Conservation (phyloP, 2,888 invertebrate species). For the Lycia hirtaria region DNA sequence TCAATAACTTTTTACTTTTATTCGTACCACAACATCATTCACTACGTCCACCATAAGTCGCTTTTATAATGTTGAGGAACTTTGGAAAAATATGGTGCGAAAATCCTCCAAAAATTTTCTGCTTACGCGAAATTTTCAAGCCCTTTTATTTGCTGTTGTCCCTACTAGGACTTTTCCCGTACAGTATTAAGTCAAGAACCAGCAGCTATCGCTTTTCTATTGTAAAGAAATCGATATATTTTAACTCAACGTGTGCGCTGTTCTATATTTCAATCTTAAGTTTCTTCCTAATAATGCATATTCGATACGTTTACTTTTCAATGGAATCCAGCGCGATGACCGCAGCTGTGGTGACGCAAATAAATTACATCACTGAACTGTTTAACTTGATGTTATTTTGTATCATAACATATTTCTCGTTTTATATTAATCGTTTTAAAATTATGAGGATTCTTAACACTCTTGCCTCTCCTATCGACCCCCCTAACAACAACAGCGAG, state of each 20-base stretch:
- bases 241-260: slow-evolving; percentile 60
- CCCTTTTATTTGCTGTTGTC: slow-evolving; percentile 55
- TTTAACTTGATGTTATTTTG: slow-evolving; percentile 50
- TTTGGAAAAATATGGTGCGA: slow-evolving; percentile 40
- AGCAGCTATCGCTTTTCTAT: slow-evolving; percentile 47
- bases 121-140: slow-evolving; percentile 48
- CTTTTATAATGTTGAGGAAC: slow-evolving; percentile 42
- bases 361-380: slow-evolving; percentile 69
- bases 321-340: slow-evolving; percentile 53
- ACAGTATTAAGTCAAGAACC: slow-evolving; percentile 50
- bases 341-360: slow-evolving; percentile 59
- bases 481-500: slow-evolving; percentile 45
- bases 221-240: slow-evolving; percentile 60
- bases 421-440: slow-evolving; percentile 56
- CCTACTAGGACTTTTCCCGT: slow-evolving; percentile 58
- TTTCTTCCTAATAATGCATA: slow-evolving; percentile 56
- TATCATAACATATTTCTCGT: slow-evolving; percentile 54
- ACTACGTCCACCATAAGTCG: background rate
- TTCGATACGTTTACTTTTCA: slow-evolving; percentile 51
- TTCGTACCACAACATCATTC: slow-evolving; percentile 13
- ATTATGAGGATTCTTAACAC: slow-evolving; percentile 64
- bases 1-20: slow-evolving; percentile 14
- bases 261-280: slow-evolving; percentile 50
- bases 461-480: slow-evolving; percentile 52
- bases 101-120: slow-evolving; percentile 25